phyloP scores from a whole-genome alignment of 35 echinoderm and acorn worm genomes.

The Lytechinus pictus region DNA sequence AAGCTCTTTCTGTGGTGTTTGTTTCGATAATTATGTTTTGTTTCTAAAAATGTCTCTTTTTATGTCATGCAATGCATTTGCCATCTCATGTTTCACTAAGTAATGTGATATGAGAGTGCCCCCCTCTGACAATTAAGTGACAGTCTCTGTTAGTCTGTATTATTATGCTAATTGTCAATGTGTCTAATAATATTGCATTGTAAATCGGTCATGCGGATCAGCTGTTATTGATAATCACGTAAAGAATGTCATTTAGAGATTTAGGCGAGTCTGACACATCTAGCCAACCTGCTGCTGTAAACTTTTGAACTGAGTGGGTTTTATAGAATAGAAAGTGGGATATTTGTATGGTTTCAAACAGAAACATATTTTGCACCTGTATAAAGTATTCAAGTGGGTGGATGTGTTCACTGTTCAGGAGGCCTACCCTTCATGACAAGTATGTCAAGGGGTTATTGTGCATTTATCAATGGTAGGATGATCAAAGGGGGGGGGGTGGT shows the following conservation, averaged over 20 bases:
- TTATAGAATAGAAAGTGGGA: background rate
- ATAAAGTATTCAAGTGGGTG: background rate
- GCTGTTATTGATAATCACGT: background rate
- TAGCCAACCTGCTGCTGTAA: background rate
- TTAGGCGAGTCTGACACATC: background rate
- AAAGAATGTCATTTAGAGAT: background rate
- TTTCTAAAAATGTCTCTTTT: background rate
- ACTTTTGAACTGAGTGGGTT: background rate
- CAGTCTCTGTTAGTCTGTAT: background rate
- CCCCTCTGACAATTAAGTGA: background rate
- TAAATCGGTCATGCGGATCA: background rate
- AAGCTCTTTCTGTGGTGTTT: background rate
- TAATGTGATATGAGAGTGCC: background rate
- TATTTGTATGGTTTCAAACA: background rate
- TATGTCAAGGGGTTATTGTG: background rate
- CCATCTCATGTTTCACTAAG: background rate
- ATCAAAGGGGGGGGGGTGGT: background rate
- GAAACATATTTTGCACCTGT: background rate
- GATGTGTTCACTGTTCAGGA: background rate
- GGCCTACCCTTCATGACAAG: background rate
- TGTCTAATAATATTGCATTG: background rate
- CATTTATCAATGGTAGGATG: background rate
- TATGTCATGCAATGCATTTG: background rate
- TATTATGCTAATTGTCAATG: slow-evolving; percentile 11
- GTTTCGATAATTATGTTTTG: background rate